Evolutionary conservation across 2,888 invertebrate genomes (phyloP), one percentile per base, ranked within the genome.

Genomic region (Tetranychus piercei): DNA sequence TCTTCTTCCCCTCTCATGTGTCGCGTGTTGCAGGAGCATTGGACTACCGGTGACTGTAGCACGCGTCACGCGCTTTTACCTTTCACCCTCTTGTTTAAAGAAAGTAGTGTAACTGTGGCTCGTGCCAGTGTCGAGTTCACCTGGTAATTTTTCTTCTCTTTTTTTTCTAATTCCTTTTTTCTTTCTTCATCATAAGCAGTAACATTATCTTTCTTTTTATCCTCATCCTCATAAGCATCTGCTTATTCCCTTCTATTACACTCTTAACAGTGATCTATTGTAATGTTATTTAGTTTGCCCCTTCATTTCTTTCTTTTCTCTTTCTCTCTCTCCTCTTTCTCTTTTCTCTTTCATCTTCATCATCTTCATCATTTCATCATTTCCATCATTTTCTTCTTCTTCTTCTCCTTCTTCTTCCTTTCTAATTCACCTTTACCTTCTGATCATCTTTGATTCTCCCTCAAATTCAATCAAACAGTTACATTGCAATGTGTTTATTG

Each of bases 21-120:
- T 22, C 69, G 69, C 69, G 69, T 23, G 69, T 23, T 22, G 9
- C 69, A 69, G 22, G n/a, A 20, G 69, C 69, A 20, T 23, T 23
- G n/a, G 11, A 34, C 69, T 69, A 34, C 69, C 34, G 69, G 22
- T 34, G 69, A 34, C 69, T 69, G 15, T 69, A 23, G n/a, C 69
- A 34, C 69, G 69, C 34, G 69, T 34, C 69, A 69, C 69, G 69
- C 55, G 55, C 55, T 15, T 55, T 55, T 55, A 55, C 55, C 55
- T 55, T 45, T 55, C 55, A 15, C 7, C 55, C 6, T 55, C 55
- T 55, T 55, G 9, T 15, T 55, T 55, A 6, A 15, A 55, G 55
- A 55, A 55, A 55, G 55, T 55, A 55, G 55, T 55, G 55, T 55
- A 55, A 55, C 55, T 55, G 55, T 55, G 55, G 6, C 55, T 55